Evolutionary conservation across 2,113 vertebrate species (phyloP).

Genomic region (Halcyon malimbica): DNA sequence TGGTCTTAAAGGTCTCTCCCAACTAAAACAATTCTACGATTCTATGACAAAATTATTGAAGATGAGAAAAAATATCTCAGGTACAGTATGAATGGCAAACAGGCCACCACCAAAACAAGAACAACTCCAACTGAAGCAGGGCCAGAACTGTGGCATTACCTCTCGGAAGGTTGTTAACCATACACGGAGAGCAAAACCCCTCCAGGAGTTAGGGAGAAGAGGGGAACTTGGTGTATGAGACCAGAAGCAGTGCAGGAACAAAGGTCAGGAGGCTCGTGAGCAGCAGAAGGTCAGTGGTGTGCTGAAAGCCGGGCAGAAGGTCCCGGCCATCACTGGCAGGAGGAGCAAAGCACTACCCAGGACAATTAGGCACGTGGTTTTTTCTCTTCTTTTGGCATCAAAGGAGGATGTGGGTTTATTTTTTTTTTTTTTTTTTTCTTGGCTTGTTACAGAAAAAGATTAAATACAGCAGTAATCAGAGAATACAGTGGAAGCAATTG

Average conservation of each 20-base stretch:
- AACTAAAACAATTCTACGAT: no score
- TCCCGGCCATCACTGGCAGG: accelerated
- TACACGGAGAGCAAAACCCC: not conserved
- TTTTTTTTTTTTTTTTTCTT: not conserved
- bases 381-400: not conserved
- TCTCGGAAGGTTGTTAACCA: accelerated
- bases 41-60: not conserved
- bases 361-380: not conserved
- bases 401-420: not conserved
- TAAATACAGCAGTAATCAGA: not conserved
- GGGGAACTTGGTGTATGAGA: not conserved
- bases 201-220: not conserved
- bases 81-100: accelerated
- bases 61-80: not conserved
- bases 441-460: not conserved
- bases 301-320: no score
- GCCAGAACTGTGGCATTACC: accelerated
- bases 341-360: not conserved
- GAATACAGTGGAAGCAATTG: not conserved
- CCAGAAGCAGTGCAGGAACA: accelerated
- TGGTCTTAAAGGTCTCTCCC: no score
- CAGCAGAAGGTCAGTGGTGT: not conserved
- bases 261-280: accelerated
- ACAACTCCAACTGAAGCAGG: accelerated
- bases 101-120: no score